Conservation (phyloP, 2,797 vertebrate genomes). For the Oryzias dopingdopingensis region DNA sequence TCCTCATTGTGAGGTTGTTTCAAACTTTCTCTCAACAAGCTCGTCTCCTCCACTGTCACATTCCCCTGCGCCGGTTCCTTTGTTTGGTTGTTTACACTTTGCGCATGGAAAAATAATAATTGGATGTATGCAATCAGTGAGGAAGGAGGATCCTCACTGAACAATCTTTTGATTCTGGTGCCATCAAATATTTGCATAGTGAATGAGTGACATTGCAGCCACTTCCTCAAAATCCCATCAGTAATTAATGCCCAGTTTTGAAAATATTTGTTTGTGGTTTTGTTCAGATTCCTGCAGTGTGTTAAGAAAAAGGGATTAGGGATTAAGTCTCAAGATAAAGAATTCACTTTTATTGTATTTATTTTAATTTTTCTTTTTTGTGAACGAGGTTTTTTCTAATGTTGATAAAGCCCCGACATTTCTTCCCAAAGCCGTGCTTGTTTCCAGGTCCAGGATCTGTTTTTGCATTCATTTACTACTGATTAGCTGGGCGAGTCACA, state of each 20-base stretch:
- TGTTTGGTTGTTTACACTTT: constrained; percentile 16
- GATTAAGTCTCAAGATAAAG: no score
- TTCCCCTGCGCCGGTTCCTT: constrained; percentile 2
- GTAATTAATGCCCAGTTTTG: no score
- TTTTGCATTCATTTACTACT: constrained; percentile 13
- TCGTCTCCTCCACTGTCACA: constrained; percentile 1
- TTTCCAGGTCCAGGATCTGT: constrained; percentile 17
- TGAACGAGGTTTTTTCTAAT: not conserved
- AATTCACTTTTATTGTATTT: no score
- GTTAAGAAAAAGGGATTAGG: no score
- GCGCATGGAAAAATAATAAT: constrained; percentile 17
- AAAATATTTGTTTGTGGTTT: no score
- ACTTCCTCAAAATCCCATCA: no score
- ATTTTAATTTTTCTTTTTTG: no score
- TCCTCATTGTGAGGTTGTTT: constrained; percentile 7
- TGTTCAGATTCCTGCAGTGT: no score
- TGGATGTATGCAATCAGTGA: no score
- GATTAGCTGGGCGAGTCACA: constrained; percentile 16
- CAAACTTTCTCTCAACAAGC: constrained; percentile 8
- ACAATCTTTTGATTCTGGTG: no score
- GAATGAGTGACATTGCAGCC: no score
- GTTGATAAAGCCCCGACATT: constrained; percentile 5
- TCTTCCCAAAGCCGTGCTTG: constrained; percentile 20
- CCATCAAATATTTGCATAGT: no score
- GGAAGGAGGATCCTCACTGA: constrained; percentile 7